Conservation (phyloP, 2,797 vertebrate genomes). For the Anisognathus igniventris region DNA sequence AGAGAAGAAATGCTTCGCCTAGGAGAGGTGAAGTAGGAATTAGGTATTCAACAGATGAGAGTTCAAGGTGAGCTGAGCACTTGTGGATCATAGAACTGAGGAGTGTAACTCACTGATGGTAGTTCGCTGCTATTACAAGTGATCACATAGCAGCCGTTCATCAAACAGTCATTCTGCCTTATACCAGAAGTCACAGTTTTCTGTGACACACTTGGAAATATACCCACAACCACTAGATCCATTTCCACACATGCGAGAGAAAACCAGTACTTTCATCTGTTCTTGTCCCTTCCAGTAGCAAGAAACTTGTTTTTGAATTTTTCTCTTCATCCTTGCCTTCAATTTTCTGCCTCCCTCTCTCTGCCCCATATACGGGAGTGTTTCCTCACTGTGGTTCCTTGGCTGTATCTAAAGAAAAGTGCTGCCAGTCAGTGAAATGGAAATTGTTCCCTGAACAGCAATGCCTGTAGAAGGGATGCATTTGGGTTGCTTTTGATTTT, state of each 20-base stretch:
- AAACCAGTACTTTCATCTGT: not conserved
- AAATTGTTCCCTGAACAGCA: not conserved
- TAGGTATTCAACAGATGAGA: not conserved
- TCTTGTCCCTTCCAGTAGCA: not conserved
- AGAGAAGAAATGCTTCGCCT: not conserved
- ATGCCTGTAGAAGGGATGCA: not conserved
- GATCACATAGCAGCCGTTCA: not conserved
- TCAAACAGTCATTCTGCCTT: not conserved
- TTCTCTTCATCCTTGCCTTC: not conserved
- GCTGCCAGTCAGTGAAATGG: not conserved
- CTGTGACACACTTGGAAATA: not conserved
- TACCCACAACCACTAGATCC: not conserved
- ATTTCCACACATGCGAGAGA: not conserved
- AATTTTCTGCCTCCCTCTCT: not conserved
- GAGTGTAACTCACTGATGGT: not conserved
- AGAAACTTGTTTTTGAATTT: not conserved
- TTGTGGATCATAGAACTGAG: not conserved
- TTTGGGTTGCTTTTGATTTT: not conserved
- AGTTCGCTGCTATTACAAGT: not conserved
- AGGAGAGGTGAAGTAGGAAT: not conserved
- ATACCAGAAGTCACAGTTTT: not conserved
- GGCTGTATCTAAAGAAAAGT: not conserved
- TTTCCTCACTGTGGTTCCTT: not conserved
- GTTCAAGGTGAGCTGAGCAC: not conserved
- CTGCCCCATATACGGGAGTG: accelerated